These are phyloP conservation scores for Ectemnius cavifrons DNA, from an alignment of 2,888 invertebrate species.

Conservation along the genomic window DNA sequence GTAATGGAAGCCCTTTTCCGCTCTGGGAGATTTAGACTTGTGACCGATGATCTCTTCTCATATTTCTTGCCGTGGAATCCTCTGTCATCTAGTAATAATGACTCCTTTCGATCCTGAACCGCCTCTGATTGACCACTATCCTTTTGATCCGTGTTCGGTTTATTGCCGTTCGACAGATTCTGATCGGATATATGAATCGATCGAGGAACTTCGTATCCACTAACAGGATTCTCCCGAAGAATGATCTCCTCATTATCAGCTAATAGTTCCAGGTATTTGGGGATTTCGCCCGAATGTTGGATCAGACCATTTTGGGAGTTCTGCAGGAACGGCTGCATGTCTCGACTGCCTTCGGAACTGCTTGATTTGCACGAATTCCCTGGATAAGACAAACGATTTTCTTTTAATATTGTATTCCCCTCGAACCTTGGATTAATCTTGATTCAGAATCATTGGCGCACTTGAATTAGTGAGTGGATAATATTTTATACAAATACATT, in stretches of 20 bases:
- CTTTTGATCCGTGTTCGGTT: slow-evolving; percentile 27
- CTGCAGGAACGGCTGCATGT: slow-evolving; percentile 78
- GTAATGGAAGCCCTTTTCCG: slow-evolving; percentile 63
- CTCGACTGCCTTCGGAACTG: slow-evolving; percentile 78
- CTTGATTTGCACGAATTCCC: slow-evolving; percentile 79
- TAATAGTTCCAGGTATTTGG: slow-evolving; percentile 85
- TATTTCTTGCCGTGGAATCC: slow-evolving; percentile 50
- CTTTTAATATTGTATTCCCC: background rate
- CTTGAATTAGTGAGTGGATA: too few relatives aligned
- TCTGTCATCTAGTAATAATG: slow-evolving; percentile 13
- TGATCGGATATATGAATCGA: slow-evolving; percentile 68
- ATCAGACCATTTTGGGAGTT: slow-evolving; percentile 64
- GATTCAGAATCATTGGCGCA: background rate
- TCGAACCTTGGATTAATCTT: background rate
- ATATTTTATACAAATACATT: too few relatives aligned
- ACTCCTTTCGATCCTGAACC: slow-evolving; percentile 42
- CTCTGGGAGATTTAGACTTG: slow-evolving; percentile 68
- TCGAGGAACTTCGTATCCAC: slow-evolving; percentile 84
- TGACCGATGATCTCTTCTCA: slow-evolving; percentile 67
- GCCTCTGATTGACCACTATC: slow-evolving; percentile 34
- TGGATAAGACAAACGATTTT: slow-evolving; percentile 51
- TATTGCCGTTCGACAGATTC: slow-evolving; percentile 41
- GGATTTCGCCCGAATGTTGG: slow-evolving; percentile 69
- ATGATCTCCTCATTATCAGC: slow-evolving; percentile 80
- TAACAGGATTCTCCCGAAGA: slow-evolving; percentile 76